Evolutionary conservation across 2,888 invertebrate species (phyloP).

Genomic region (Polia nebulosa): DNA sequence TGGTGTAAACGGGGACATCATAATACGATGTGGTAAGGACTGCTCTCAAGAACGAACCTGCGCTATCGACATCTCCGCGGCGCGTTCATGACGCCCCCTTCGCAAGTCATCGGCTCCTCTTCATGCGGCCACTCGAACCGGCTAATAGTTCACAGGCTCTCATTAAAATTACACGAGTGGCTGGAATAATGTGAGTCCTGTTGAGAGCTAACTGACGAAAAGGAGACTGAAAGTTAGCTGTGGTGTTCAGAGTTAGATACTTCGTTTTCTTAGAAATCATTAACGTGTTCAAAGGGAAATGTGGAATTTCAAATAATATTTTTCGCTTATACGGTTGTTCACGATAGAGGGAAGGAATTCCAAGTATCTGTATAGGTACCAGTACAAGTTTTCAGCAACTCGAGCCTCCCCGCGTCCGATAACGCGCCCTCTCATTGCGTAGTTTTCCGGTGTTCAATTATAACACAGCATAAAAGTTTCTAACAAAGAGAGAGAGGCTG

Average conservation of each 20-base stretch:
- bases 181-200: conserved; percentile 56
- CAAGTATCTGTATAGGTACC: conserved; percentile 14
- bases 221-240: neutral
- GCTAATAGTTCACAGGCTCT: conserved; percentile 70
- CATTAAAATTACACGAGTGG: conserved; percentile 67
- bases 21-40: conserved; percentile 64
- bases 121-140: conserved; percentile 62
- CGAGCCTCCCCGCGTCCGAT: conserved; percentile 27
- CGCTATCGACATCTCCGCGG: conserved; percentile 75
- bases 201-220: conserved; percentile 37
- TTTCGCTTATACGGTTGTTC: neutral
- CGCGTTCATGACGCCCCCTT: conserved; percentile 73
- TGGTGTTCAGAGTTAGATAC: neutral
- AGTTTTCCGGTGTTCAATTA: conserved; percentile 73
- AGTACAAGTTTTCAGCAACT: conserved; percentile 41
- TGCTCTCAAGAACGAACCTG: conserved; percentile 67
- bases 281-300: neutral
- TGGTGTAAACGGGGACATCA: conserved; percentile 63
- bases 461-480: conserved; percentile 77
- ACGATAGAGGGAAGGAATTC: conserved; percentile 11
- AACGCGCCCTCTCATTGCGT: conserved; percentile 52
- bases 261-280: neutral
- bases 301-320: neutral
- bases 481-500: conserved; percentile 75
- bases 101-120: conserved; percentile 74